These are phyloP conservation scores for Eudemis profundana DNA, from an alignment of 2,888 invertebrate species.

Conservation along the genomic window DNA sequence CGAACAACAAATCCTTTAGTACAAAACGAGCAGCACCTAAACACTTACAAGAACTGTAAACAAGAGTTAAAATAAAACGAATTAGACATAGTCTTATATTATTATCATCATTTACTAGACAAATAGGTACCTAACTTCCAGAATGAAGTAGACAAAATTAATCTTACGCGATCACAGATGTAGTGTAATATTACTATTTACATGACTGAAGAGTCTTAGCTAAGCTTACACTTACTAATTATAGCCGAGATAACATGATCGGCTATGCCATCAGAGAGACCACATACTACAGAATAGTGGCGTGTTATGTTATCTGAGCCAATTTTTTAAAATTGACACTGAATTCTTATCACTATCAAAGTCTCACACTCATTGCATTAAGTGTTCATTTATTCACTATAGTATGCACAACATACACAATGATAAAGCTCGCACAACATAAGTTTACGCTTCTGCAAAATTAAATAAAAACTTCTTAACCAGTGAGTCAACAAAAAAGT, in stretches of 20 bases:
- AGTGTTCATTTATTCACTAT: neutral
- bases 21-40: too few species aligned
- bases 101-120: conserved; percentile 33
- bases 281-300: neutral
- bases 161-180: conserved; percentile 53
- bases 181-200: conserved; percentile 32
- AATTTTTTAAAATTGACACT: neutral
- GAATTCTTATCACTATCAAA: neutral
- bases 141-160: conserved; percentile 51
- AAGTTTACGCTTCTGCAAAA: neutral
- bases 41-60: too few species aligned
- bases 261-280: neutral
- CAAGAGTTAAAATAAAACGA: neutral
- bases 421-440: neutral
- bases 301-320: neutral
- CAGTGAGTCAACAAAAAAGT: too few species aligned
- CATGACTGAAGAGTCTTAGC: conserved; percentile 28
- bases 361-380: neutral
- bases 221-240: conserved; percentile 20
- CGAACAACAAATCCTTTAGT: too few species aligned
- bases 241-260: neutral
- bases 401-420: neutral
- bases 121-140: conserved; percentile 48
- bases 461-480: neutral
- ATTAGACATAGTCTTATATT: neutral